Conservation (phyloP, 2,113 vertebrate species). For the Todiramphus chloris region DNA sequence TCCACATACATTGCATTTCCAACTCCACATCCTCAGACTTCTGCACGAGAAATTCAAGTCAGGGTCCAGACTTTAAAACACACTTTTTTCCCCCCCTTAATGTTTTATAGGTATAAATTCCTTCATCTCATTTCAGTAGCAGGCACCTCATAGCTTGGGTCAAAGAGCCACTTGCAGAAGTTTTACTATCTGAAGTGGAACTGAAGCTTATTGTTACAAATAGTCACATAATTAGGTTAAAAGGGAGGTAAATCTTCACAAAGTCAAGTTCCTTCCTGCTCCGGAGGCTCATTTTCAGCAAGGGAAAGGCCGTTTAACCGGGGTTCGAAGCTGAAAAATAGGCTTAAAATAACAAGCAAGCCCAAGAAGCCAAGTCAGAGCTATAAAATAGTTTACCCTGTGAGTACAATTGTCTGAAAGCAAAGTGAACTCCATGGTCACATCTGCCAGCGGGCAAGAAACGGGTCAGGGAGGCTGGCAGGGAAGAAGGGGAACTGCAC, state of each 20-base stretch:
- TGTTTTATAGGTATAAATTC: not conserved
- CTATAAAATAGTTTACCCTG: not conserved
- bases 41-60: not conserved
- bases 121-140: not conserved
- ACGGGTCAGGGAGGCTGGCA: not conserved
- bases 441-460: not conserved
- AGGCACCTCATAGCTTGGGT: not conserved
- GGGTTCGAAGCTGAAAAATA: not conserved
- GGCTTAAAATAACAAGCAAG: not conserved
- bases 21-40: not conserved
- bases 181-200: constrained; percentile 16
- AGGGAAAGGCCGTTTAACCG: not conserved
- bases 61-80: not conserved
- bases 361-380: not conserved
- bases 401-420: not conserved
- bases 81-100: not conserved
- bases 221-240: constrained; percentile 46
- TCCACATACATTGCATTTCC: not conserved
- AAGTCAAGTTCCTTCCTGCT: constrained; percentile 60
- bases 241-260: constrained; percentile 49
- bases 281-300: not conserved
- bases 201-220: constrained; percentile 57
- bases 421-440: not conserved
- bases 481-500: not conserved
- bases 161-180: not conserved